Evolutionary conservation across 2,797 vertebrate genomes (phyloP), one percentile per base, ranked within the genome.

Genomic region (Pyrrhura leucotis): DNA sequence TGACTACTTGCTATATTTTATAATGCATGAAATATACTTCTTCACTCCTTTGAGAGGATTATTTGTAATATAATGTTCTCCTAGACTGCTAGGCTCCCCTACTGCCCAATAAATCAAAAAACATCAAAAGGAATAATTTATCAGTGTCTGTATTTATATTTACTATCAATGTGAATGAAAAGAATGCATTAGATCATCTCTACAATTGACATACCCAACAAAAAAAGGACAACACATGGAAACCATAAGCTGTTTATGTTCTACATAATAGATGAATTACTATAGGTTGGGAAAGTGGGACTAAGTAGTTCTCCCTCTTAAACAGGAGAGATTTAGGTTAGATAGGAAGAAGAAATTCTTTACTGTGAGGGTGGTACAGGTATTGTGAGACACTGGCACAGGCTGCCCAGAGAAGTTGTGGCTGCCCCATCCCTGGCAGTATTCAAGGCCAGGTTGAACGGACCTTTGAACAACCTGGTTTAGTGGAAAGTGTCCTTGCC

Each of bases 101-200:
- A 53, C 71, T 78, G 51, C 48, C 83, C 62, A 82, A 26, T 77
- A 94, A 94, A 86, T 35, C 51, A 51, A 75, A 92, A 93, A 93
- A 90, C 31, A 75, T 81, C 26, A n/a, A 68, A 92, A 81, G 7
- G 48, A 90, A 87, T 65, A 3, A 91, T 66, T 93, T 86, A 80
- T 89, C 67, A 80, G 25, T 73, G 68, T 42, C 58, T 82, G 15
- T 62, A 62, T 77, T 96, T 79, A 54, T 85, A 85, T 85, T 85
- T 87, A 83, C 59, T 89, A 78, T 31, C 6, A 2, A 59, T n/a
- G 35, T 45, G 78, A 92, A 87, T 42, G 47, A 73, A 88, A 88
- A 79, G 63, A 80, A 45, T 28, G 40, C 25, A 72, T 79, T 74
- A 79, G 75, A 91, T 83, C 74, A 94, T 39, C 14, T 35, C 39